Evolutionary conservation across 92 coral and sea anemone species (phyloP).

Genomic region (Diadumene lineata): DNA sequence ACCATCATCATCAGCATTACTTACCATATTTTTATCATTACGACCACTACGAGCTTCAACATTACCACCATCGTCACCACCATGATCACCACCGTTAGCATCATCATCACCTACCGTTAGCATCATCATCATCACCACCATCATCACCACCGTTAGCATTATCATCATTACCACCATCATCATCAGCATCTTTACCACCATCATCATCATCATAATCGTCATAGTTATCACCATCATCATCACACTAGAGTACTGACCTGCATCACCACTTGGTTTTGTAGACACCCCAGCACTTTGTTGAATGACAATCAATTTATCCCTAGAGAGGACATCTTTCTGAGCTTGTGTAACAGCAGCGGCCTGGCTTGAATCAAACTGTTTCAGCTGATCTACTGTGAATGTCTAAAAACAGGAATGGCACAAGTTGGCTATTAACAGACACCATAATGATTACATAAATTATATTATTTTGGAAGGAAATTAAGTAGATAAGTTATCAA

Average conservation of each 20-base stretch:
- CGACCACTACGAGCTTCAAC: neutral
- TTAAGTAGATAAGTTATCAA: too few relatives aligned
- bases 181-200: neutral
- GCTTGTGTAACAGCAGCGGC: conserved; percentile 55
- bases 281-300: neutral
- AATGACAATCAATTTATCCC: conserved; percentile 32
- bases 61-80: neutral
- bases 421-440: too few relatives aligned
- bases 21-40: neutral
- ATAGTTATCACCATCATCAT: neutral
- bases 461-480: too few relatives aligned
- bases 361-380: conserved; percentile 63
- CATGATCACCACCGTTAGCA: neutral
- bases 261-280: neutral
- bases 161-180: neutral
- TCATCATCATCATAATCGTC: neutral
- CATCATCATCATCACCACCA: neutral
- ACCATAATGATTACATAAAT: too few relatives aligned
- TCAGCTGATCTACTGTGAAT: conserved; percentile 57
- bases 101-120: neutral
- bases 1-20: too few relatives aligned
- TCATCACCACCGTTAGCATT: neutral
- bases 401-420: conserved; percentile 32
- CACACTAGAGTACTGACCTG: neutral
- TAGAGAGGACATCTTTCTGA: conserved; percentile 51